Conservation (phyloP, 1,140 invertebrate genomes). For the Papilio helenus region DNA sequence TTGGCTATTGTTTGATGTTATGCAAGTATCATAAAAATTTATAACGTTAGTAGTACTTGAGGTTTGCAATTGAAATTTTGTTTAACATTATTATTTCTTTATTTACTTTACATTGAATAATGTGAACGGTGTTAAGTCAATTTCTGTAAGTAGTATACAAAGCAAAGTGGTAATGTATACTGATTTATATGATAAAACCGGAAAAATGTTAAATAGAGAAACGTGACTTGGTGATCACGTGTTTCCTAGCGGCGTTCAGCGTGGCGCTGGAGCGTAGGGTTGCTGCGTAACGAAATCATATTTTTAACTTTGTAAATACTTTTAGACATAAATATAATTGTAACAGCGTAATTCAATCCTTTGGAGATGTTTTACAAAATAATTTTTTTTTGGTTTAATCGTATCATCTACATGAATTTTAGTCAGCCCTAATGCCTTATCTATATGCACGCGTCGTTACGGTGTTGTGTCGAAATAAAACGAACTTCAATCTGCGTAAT, state of each 20-base stretch:
- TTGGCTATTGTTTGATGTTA: neutral
- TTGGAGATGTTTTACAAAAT: too few species aligned
- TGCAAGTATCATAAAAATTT: neutral
- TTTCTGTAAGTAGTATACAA: neutral
- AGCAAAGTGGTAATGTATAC: neutral
- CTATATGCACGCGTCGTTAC: constrained; percentile 14
- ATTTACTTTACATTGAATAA: neutral
- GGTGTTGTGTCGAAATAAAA: constrained; percentile 15
- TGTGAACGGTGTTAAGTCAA: neutral
- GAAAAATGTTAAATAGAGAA: neutral
- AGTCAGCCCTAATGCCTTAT: constrained; percentile 13
- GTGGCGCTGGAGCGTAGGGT: neutral
- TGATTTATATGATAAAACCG: neutral
- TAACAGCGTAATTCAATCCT: too few species aligned
- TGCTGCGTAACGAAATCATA: neutral
- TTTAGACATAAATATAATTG: too few species aligned
- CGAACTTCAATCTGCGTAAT: neutral
- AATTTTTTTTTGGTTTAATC: too few species aligned
- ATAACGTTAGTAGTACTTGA: neutral
- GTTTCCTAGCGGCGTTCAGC: constrained; percentile 5
- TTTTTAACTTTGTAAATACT: too few species aligned
- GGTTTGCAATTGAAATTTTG: neutral
- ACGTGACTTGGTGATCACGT: constrained; percentile 3
- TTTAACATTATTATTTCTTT: neutral
- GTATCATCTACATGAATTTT: neutral